Conservation (phyloP, 2,797 vertebrate species). For the Brachyalestes nurse region DNA sequence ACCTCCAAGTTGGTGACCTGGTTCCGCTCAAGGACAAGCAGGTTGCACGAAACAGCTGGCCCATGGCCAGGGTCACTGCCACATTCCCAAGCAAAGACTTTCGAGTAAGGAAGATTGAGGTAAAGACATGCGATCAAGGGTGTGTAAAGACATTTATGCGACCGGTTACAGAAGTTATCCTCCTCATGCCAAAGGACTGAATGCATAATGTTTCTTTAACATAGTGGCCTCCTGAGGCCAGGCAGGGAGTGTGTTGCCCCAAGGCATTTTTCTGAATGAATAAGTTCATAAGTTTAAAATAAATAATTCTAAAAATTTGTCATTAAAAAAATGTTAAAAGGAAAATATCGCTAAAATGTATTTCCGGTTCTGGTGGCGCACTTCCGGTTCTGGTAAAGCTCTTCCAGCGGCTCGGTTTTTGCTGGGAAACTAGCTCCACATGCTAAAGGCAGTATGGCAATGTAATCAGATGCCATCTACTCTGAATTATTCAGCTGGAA, state of each 20-base stretch:
- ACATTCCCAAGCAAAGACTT: not conserved
- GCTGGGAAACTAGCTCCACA: not conserved
- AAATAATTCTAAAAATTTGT: not conserved
- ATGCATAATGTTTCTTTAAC: not conserved
- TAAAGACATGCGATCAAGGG: not conserved
- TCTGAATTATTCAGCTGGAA: not conserved
- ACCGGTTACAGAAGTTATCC: constrained; percentile 4
- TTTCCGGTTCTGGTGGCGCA: too few species aligned
- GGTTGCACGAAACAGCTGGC: not conserved
- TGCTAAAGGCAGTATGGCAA: not conserved
- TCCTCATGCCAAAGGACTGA: constrained; percentile 1
- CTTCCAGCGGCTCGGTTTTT: too few species aligned
- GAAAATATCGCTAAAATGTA: not conserved
- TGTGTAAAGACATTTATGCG: not conserved
- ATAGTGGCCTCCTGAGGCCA: constrained; percentile 2
- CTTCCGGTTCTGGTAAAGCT: too few species aligned
- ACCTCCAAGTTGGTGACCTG: not conserved
- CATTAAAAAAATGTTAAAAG: not conserved
- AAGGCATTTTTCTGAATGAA: not conserved
- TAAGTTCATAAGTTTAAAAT: not conserved
- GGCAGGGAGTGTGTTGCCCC: constrained; percentile 7
- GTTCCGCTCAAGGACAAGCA: constrained; percentile 1
- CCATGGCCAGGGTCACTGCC: not conserved
- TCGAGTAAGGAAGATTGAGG: not conserved
- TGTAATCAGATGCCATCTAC: not conserved